Conservation (phyloP, 2,888 invertebrate species). For the Graphium colonna region DNA sequence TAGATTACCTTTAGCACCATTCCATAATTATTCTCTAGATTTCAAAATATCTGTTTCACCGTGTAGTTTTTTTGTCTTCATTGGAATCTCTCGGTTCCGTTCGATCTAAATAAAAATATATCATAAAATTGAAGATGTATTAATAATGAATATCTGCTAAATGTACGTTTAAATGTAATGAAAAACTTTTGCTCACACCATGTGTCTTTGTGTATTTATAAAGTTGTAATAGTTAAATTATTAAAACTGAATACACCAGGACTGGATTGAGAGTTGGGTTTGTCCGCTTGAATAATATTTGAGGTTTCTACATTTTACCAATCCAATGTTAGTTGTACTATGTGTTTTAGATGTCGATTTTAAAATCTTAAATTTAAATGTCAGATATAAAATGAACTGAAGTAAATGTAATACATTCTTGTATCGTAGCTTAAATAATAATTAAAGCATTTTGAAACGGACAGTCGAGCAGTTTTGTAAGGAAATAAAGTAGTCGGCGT, state of each 20-base stretch:
- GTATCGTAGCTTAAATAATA: slow-evolving; percentile 47
- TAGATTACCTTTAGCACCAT: too few relatives aligned
- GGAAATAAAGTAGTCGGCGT: neutral
- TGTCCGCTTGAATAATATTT: slow-evolving; percentile 26
- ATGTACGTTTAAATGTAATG: slow-evolving; percentile 23
- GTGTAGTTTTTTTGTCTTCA: too few relatives aligned
- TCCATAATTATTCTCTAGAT: neutral
- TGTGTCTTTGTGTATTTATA: slow-evolving; percentile 11
- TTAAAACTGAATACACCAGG: slow-evolving; percentile 30
- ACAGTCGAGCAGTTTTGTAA: slow-evolving; percentile 5
- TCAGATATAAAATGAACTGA: slow-evolving; percentile 72
- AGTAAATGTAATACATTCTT: slow-evolving; percentile 53
- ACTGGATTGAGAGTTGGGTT: slow-evolving; percentile 16
- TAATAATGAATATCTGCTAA: slow-evolving; percentile 11
- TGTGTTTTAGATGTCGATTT: slow-evolving; percentile 47
- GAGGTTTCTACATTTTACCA: slow-evolving; percentile 29
- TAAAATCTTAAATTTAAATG: slow-evolving; percentile 34
- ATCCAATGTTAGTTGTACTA: slow-evolving; percentile 23
- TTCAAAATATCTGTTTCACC: too few relatives aligned
- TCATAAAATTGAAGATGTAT: neutral
- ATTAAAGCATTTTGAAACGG: slow-evolving; percentile 4
- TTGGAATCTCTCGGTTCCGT: too few relatives aligned
- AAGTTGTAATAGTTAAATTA: neutral
- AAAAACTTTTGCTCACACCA: slow-evolving; percentile 8
- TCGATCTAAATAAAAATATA: too few relatives aligned